Base-by-base conservation (phyloP, 2,797 vertebrate genomes). In the Sphenodon punctatus region DNA sequence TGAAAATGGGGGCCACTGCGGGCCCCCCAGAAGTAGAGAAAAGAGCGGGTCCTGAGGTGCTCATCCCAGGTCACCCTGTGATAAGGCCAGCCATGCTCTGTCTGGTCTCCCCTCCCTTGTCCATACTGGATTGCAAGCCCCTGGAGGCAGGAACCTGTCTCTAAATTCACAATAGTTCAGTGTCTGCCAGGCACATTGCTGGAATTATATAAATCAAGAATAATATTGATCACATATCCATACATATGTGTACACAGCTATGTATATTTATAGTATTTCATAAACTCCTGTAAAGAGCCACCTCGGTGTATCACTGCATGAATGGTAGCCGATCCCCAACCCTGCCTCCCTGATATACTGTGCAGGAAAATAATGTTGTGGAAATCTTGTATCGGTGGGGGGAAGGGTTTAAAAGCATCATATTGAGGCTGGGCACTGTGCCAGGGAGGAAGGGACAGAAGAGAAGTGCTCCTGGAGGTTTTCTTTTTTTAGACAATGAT, bases 401-500 rank as follows among this genome's bases (percentile, higher is more conserved):
- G 69, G 75, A 77, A 88, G 77, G 84, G 78, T 90, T 94, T 89
- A 80, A 92, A 93, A 92, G 86, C 91, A 86, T 91, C 92, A 75
- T 17, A 91, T 84, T 86, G 90, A 87, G 91, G 79, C 92, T 86
- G 90, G 94, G 92, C 91, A 39, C 75, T 46, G 88, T 92, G 94
- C 94, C 92, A 92, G 84, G 45, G 89, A n/a, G 85, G 89, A 93
- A 94, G 89, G 91, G 89, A 93, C 90, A 94, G 86, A 91, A 87
- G 82, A 75, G 72, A 88, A 82, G 30, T 78, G 80, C 51, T 65
- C 87, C 78, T 84, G 87, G 73, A 94, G 93, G 82, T 77, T 93
- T 94, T 92, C 88, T 88, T 89, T 92, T 93, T 92, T 93, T 93
- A 92, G 92, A 88, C 75, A 89, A 84, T 83, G 87, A 90, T 94